phyloP scores from a whole-genome alignment of 2,888 invertebrate species.

The Drosophila planitibia region DNA sequence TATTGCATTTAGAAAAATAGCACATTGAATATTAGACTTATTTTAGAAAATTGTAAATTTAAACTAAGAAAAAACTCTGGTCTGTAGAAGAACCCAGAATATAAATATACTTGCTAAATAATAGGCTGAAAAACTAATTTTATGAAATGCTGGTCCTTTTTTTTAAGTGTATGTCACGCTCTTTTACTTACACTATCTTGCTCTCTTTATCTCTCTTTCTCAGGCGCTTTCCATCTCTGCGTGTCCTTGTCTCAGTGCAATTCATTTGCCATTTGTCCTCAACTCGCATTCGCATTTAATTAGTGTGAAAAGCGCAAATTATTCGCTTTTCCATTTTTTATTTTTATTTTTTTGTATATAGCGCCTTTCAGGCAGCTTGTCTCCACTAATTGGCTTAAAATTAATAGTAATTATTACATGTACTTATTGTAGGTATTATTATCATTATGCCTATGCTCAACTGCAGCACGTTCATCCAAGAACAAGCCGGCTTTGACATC shows the following conservation, averaged over 20 bases:
- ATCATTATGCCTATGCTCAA: conserved; percentile 41
- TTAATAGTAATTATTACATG: conserved; percentile 69
- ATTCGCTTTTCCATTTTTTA: conserved; percentile 47
- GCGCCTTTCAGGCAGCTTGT: conserved; percentile 38
- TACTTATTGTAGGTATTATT: conserved; percentile 58
- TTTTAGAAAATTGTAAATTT: fast-evolving
- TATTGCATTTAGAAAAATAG: neutral
- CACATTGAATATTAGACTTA: neutral
- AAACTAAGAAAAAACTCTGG: neutral
- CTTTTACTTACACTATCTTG: conserved; percentile 3
- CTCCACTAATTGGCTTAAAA: conserved; percentile 75
- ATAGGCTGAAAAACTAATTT: neutral
- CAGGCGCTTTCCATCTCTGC: conserved; percentile 14
- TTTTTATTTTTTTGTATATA: conserved; percentile 13
- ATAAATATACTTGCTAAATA: neutral
- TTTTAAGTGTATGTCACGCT: neutral
- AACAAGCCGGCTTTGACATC: conserved; percentile 8
- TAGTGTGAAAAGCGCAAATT: conserved; percentile 82
- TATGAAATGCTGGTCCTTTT: fast-evolving
- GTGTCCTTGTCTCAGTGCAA: conserved; percentile 53
- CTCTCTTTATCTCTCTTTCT: conserved; percentile 20
- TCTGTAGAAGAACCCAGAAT: neutral
- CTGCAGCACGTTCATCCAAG: conserved; percentile 4
- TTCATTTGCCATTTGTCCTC: conserved; percentile 64
- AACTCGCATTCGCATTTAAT: conserved; percentile 78